Percentiles rank a stretch among this genome's conserved stretches.
Conservation (phyloP, 2,113 vertebrate genomes). For the Phalacrocorax brasilianus region DNA sequence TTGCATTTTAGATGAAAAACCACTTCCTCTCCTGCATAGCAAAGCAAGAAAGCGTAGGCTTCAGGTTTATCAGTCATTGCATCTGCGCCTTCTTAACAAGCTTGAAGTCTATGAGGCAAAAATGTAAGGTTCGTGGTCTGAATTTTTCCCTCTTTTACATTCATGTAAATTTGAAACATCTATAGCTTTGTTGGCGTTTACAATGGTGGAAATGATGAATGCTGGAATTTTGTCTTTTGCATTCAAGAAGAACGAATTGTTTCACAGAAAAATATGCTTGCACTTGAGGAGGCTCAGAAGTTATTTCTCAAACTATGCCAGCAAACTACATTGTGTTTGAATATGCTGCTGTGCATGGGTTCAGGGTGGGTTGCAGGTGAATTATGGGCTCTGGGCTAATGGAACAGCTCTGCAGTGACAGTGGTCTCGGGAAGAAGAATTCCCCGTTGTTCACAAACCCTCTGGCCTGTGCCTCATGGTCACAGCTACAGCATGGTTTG, state of each 20-base stretch:
- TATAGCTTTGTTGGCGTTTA: neutral
- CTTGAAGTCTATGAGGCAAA: neutral
- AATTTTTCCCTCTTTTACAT: neutral
- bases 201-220: slow-evolving; percentile 3
- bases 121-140: neutral
- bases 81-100: neutral
- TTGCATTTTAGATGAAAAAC: slow-evolving; percentile 4
- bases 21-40: slow-evolving; percentile 45
- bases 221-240: slow-evolving; percentile 1
- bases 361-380: neutral
- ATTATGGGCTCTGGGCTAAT: neutral
- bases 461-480: neutral
- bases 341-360: neutral
- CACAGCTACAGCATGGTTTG: neutral
- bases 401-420: neutral
- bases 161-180: slow-evolving; percentile 26
- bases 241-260: neutral
- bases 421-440: neutral
- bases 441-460: neutral
- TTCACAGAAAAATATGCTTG: neutral
- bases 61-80: neutral
- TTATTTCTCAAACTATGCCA: neutral
- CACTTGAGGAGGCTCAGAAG: neutral
- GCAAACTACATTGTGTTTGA: neutral
- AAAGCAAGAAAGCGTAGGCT: slow-evolving; percentile 1